Percentiles rank a stretch among this genome's conserved stretches.
phyloP scores from a whole-genome alignment of 2,888 invertebrate species.

The Orthosia incerta region DNA sequence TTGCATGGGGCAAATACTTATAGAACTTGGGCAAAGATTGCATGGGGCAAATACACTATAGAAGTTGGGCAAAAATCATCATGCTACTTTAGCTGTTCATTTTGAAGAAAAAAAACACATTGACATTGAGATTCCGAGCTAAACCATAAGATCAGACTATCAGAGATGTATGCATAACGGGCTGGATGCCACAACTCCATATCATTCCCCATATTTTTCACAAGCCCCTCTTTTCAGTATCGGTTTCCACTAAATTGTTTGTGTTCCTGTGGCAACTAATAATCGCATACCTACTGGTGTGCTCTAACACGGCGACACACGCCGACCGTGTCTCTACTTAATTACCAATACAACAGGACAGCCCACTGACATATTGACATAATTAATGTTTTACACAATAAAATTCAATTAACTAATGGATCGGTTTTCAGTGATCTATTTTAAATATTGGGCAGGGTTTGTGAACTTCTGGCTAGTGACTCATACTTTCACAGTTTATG shows the following conservation, averaged over 20 bases:
- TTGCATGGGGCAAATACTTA: too few relatives aligned
- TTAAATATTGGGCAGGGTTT: constrained; percentile 5
- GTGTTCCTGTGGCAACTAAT: background rate
- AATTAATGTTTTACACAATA: constrained; percentile 27
- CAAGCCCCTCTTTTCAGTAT: too few relatives aligned
- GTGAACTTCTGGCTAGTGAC: background rate
- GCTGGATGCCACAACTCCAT: too few relatives aligned
- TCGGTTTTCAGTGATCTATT: constrained; percentile 1
- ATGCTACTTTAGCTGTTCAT: too few relatives aligned
- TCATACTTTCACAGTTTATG: background rate
- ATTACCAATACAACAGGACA: constrained; percentile 3
- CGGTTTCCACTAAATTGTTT: background rate
- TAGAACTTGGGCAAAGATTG: too few relatives aligned
- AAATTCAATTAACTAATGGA: constrained; percentile 32
- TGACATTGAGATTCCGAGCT: too few relatives aligned
- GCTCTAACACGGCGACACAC: background rate
- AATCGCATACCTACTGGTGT: background rate
- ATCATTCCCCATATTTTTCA: too few relatives aligned
- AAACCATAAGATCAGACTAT: too few relatives aligned
- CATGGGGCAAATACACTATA: too few relatives aligned
- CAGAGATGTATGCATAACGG: too few relatives aligned
- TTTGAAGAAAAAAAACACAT: too few relatives aligned
- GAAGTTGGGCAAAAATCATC: too few relatives aligned
- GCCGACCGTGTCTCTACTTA: background rate
- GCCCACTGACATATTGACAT: constrained; percentile 33